phyloP scores from a whole-genome alignment of 2,888 invertebrate species.

The Leistus spinibarbis region DNA sequence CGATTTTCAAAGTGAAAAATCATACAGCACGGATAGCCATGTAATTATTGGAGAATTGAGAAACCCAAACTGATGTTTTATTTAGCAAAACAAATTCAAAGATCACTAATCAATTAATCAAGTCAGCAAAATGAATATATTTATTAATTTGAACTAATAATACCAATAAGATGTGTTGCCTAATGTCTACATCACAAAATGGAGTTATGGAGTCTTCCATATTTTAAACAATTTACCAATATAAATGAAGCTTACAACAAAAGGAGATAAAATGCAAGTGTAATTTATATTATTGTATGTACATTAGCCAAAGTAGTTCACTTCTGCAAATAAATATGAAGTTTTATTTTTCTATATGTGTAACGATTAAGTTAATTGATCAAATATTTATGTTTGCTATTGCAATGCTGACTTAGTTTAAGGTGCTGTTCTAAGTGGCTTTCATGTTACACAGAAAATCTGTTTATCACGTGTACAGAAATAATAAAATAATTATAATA shows the following conservation, averaged over 20 bases:
- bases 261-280: conserved; percentile 5
- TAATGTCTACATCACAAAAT: conserved; percentile 32
- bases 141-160: not conserved
- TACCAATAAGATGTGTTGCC: conserved; percentile 12
- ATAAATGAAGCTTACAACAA: conserved; percentile 23
- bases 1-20: too few relatives aligned
- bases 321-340: not conserved
- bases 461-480: conserved; percentile 35
- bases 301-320: not conserved
- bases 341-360: not conserved
- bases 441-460: conserved; percentile 29
- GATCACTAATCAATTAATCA: not conserved
- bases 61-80: too few relatives aligned
- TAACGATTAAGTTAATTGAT: not conserved
- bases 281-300: conserved; percentile 10
- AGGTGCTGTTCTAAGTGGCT: conserved; percentile 36
- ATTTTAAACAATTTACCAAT: conserved; percentile 7
- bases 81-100: too few relatives aligned
- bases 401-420: conserved; percentile 38
- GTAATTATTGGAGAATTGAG: too few relatives aligned
- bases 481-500: conserved; percentile 29
- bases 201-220: conserved; percentile 35
- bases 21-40: too few relatives aligned
- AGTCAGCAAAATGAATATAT: not conserved
- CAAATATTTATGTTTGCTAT: conserved; percentile 1